Evolutionary conservation across 2,888 invertebrate genomes (phyloP).

Genomic region (Caenorhabditis sp.): DNA sequence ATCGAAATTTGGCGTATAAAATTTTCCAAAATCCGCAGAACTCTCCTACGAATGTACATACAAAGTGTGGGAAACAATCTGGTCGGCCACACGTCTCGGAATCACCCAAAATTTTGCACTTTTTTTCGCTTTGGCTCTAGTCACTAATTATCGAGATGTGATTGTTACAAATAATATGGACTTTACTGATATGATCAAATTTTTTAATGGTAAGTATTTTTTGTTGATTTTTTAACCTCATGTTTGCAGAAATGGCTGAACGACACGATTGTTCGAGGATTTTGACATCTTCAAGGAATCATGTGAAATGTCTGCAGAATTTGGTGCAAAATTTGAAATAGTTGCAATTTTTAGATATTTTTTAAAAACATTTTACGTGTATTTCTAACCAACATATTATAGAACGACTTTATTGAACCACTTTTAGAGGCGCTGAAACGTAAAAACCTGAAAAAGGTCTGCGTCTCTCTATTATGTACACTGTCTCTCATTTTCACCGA

Average conservation of each 20-base stretch:
- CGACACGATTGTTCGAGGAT: constrained; percentile 86
- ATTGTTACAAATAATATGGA: constrained; percentile 95
- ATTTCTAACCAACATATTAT: no score
- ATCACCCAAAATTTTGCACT: constrained; percentile 89
- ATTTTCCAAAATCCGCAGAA: no score
- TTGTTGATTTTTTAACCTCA: no score
- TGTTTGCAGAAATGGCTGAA: constrained; percentile 99
- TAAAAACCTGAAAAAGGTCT: no score
- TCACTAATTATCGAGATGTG: constrained; percentile 88
- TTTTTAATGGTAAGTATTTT: constrained; percentile 83
- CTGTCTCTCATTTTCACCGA: no score
- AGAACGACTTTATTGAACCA: no score
- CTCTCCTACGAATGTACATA: constrained; percentile 90
- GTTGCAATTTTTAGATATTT: no score
- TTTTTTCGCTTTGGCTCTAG: constrained; percentile 87
- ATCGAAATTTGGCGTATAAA: no score
- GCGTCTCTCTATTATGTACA: no score
- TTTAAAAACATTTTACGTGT: no score
- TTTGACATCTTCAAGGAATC: constrained; percentile 83
- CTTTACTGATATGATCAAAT: constrained; percentile 96
- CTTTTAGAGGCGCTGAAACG: no score
- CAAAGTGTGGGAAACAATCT: constrained; percentile 91
- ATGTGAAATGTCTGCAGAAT: constrained; percentile 87
- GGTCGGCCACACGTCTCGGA: constrained; percentile 85
- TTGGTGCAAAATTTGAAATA: constrained; percentile 75